Conservation (phyloP, 2,797 vertebrate species). For the Coendou prehensilis region DNA sequence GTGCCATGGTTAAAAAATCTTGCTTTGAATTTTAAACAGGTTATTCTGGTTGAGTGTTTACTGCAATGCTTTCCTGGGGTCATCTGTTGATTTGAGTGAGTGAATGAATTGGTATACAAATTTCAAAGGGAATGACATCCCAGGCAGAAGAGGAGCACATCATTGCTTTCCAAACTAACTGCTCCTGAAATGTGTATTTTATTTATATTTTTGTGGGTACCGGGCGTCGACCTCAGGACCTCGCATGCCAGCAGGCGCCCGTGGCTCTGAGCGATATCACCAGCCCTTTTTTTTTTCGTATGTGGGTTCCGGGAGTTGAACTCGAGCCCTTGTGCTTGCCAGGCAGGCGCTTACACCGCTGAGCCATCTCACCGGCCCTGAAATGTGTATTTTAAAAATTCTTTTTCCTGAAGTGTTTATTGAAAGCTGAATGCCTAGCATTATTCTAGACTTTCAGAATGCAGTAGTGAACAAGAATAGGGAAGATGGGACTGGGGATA, state of each 20-base stretch:
- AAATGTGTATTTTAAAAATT: background rate
- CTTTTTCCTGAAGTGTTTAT: background rate
- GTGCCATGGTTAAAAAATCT: background rate
- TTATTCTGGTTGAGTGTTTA: conserved; percentile 48
- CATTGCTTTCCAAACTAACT: background rate
- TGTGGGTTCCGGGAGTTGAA: too few relatives aligned
- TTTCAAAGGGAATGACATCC: background rate
- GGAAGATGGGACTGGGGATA: too few relatives aligned
- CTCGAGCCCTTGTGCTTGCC: too few relatives aligned
- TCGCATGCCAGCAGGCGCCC: too few relatives aligned
- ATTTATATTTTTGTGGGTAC: too few relatives aligned
- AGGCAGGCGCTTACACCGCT: too few relatives aligned
- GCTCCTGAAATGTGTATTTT: background rate
- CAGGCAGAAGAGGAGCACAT: background rate
- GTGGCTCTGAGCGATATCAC: too few relatives aligned
- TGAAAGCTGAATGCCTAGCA: background rate
- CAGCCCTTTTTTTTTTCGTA: too few relatives aligned
- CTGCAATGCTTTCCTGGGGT: background rate
- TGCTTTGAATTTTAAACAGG: conserved; percentile 1
- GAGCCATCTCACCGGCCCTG: too few relatives aligned
- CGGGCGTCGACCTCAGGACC: too few relatives aligned
- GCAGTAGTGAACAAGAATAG: background rate
- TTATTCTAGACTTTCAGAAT: background rate
- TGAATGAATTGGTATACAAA: background rate
- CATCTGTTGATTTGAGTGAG: background rate